These are phyloP conservation scores for Theocolax elegans DNA, from an alignment of 1,140 invertebrate species.

Conservation along the genomic window DNA sequence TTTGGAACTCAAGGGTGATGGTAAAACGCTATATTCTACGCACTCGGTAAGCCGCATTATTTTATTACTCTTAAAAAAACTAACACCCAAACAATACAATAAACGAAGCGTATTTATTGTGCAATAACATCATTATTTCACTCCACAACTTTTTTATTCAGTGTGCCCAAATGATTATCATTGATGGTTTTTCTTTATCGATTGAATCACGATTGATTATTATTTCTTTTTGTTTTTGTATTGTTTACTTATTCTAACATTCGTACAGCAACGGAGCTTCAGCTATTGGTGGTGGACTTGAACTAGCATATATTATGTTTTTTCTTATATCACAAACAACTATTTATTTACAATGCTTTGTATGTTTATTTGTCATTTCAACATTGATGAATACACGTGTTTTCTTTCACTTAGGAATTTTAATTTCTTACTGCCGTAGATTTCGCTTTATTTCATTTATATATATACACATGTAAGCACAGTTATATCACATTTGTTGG, in stretches of 20 bases:
- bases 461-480: too few relatives aligned
- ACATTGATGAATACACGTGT: conserved; percentile 16
- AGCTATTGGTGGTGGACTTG: conserved; percentile 37
- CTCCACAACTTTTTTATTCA: conserved; percentile 17
- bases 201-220: too few relatives aligned
- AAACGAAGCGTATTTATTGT: conserved; percentile 37
- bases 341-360: conserved; percentile 17
- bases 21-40: conserved; percentile 55
- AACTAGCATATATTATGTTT: conserved; percentile 20
- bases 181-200: not conserved
- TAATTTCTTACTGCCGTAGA: conserved; percentile 32
- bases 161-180: not conserved
- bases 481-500: too few relatives aligned
- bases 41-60: conserved; percentile 56
- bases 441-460: too few relatives aligned
- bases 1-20: conserved; percentile 60
- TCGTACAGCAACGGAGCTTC: conserved; percentile 27
- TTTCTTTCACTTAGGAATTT: too few relatives aligned
- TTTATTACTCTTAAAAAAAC: conserved; percentile 24
- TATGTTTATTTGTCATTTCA: conserved; percentile 19
- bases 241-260: conserved; percentile 26
- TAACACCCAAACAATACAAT: conserved; percentile 36
- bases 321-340: too few relatives aligned
- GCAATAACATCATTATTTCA: conserved; percentile 22
- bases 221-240: conserved; percentile 29